These are phyloP conservation scores for Takifugu flavidus DNA, from an alignment of 2,113 vertebrate genomes.

Conservation along the genomic window DNA sequence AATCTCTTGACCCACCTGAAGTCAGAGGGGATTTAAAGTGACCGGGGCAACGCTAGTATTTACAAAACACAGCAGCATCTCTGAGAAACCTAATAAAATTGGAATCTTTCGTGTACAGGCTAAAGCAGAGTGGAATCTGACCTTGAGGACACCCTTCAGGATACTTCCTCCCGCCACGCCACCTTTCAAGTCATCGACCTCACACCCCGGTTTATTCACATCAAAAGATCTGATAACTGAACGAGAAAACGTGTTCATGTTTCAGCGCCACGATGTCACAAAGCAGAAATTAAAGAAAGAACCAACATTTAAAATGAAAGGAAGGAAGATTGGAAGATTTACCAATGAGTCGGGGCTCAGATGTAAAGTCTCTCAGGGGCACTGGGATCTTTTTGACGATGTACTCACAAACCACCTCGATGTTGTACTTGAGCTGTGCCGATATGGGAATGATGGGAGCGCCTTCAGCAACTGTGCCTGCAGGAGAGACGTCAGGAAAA, in stretches of 20 bases:
- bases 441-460: constrained; percentile 99
- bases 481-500: not conserved
- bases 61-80: not conserved
- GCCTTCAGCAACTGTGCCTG: constrained; percentile 96
- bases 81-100: not conserved
- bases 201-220: constrained; percentile 98
- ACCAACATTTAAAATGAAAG: too few species aligned
- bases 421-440: constrained; percentile 97
- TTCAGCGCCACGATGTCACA: too few species aligned
- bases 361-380: constrained; percentile 93
- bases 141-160: constrained; percentile 97
- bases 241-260: constrained; percentile 7
- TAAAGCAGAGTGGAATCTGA: not conserved
- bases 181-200: constrained; percentile 97
- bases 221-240: constrained; percentile 97
- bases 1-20: constrained; percentile 94
- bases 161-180: constrained; percentile 98
- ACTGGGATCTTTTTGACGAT: constrained; percentile 98
- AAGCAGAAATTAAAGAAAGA: not conserved
- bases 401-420: constrained; percentile 98
- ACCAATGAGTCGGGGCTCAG: constrained; percentile 96
- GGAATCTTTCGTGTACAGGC: not conserved
- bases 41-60: too few species aligned
- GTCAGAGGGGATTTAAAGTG: not conserved
- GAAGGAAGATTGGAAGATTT: constrained; percentile 15